Base-by-base conservation (phyloP, 1,140 invertebrate species). In the Acromyrmex charruanus region DNA sequence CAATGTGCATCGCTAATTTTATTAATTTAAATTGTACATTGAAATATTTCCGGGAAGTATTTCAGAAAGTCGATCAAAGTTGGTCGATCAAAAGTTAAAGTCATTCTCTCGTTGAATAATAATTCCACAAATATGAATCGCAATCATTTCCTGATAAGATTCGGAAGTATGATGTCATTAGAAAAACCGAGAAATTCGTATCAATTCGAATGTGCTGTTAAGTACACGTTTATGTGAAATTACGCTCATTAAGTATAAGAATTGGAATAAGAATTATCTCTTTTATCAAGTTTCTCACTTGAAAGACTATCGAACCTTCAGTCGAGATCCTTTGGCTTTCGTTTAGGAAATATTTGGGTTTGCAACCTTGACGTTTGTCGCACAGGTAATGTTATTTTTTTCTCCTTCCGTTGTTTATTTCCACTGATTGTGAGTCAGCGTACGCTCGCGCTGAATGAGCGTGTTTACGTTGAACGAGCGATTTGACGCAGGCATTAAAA, bases 401-500 rank as follows among this genome's bases (percentile, higher is more conserved):
- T 16, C 25, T 6, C 0, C 53, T 28, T 18, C n/a, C n/a, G 55
- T 58, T 53, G n/a, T 68, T 68, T 80, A 21, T 53, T 80, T 14
- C 12, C 44, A 61, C 53, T 49, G 49, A 51, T 51, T 51, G 3
- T 51, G 39, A 77, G 58, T 63, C 58, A 77, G 21, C 31, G 51
- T 14, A 14, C 35, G 6, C 14, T 28, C 55, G 55, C n/a, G 25
- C 16, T 61, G 75, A 63, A 63, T 63, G 75, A 63, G 21, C 31
- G 16, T 77, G 44, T 79, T 49, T 51, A 65, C 18, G 44, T 65
- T 53, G 61, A 53, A 80, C 16, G 77, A 68, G 49, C 14, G 59
- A 79, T 79, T 79, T 79, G 59, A 79, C 77, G 59, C 44, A 12
- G 21, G 55, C 25, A 61, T 39, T 75, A 31, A 75, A 75, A 35